Percentiles rank a stretch among this genome's conserved stretches.
phyloP scores from a whole-genome alignment of 2,797 vertebrate species.

The Mareca penelope region DNA sequence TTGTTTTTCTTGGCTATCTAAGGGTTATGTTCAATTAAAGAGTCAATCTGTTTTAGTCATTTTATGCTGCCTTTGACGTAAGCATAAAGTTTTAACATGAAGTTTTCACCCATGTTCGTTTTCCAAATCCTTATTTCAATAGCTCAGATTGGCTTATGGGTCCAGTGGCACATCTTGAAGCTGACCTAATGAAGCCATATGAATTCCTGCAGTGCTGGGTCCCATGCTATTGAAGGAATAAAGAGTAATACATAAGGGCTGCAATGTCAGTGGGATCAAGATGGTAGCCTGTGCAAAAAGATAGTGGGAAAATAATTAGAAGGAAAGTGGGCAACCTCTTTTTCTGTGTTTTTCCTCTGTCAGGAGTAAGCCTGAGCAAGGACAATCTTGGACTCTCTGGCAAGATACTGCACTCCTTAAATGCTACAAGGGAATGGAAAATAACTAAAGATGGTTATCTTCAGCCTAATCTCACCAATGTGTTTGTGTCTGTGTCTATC shows the following conservation, averaged over 20 bases:
- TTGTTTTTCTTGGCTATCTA: neutral
- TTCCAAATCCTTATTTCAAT: neutral
- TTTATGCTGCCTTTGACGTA: neutral
- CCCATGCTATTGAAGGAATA: neutral
- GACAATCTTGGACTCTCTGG: neutral
- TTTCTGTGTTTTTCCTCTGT: neutral
- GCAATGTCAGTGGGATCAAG: neutral
- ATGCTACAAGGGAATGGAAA: neutral
- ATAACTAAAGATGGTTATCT: neutral
- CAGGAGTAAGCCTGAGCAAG: neutral
- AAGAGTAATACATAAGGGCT: neutral
- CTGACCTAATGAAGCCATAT: neutral
- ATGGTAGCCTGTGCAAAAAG: neutral
- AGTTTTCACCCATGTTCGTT: neutral
- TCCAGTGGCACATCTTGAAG: neutral
- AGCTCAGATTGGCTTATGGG: neutral
- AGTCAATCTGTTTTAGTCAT: neutral
- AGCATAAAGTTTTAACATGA: neutral
- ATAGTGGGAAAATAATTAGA: rapidly evolving
- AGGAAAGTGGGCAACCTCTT: neutral
- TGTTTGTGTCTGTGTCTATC: neutral
- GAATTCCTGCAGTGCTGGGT: neutral
- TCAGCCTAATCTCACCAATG: neutral
- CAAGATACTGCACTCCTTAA: neutral
- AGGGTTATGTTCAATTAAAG: neutral